Evolutionary conservation across 1,140 invertebrate genomes (phyloP), one percentile per base, ranked within the genome.

Genomic region (Drosophila bifasciata): DNA sequence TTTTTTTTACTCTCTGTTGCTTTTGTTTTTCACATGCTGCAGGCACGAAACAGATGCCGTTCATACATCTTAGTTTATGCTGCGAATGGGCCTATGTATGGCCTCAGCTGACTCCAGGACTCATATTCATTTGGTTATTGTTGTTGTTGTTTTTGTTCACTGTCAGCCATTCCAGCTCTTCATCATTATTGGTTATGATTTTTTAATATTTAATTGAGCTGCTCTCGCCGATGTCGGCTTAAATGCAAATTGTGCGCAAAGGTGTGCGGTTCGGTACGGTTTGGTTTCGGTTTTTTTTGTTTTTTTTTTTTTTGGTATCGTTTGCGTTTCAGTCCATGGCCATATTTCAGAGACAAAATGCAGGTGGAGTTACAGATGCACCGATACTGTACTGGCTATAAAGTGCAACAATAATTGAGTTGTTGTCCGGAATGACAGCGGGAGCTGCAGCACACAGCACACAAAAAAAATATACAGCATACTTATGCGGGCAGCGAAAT

Each of bases 151-250:
- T 32, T 32, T 2, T 32, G 9, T 9, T 32, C 9, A 28, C 28
- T 32, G 2, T 11, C 32, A 36, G 2, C 32, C 32, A 36, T 36
- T 36, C 44, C 28, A 5, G 19, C 17, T 44, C 40, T 19, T 41
- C 21, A 50, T 63, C 63, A 63, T 79, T 76, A 66, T 86, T 53
- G 68, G 67, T 61, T 69, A 85, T 81, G 76, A 89, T 89, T 83
- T 86, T 89, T 89, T 89, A 89, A 85, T 89, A 89, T 89, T 89
- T 85, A 89, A 79, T 89, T 89, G 85, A 85, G 80, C 59, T 84
- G 80, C 73, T 48, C 63, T 67, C 62, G 72, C 16, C 56, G 46
- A 8, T 25, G 50, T 7, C 60, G 58, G 84, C 83, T 81, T 86
- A 89, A 89, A 85, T 76, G 79, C 62, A 76, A 79, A 72, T 67